Evolutionary conservation across 1,140 invertebrate genomes (phyloP).

Genomic region (Scylla paramamosain): DNA sequence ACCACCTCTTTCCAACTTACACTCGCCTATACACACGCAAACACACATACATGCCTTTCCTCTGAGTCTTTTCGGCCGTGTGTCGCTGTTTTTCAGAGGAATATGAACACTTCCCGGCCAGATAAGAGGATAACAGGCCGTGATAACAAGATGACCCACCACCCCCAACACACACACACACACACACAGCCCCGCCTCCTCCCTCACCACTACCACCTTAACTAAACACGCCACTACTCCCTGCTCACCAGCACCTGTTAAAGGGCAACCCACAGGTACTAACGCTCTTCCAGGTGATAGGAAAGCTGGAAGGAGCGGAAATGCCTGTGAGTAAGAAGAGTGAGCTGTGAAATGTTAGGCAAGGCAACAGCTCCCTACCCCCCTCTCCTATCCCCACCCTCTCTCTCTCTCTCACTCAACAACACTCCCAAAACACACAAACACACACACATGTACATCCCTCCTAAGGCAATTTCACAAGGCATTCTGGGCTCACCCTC

Average conservation of each 20-base stretch:
- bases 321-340: too few relatives aligned
- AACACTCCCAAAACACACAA: background rate
- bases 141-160: background rate
- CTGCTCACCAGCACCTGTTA: too few relatives aligned
- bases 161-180: background rate
- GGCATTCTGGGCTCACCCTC: constrained; percentile 5
- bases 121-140: background rate
- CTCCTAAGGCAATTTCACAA: background rate
- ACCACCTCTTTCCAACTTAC: too few relatives aligned
- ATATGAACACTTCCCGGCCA: background rate
- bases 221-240: background rate
- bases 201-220: background rate
- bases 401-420: background rate
- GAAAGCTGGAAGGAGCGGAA: too few relatives aligned
- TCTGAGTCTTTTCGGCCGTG: background rate
- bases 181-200: background rate
- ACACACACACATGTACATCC: background rate
- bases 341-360: too few relatives aligned
- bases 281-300: too few relatives aligned
- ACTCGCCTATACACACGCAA: background rate
- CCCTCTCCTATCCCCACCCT: too few relatives aligned
- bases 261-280: too few relatives aligned
- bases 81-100: background rate
- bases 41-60: background rate
- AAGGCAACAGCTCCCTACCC: too few relatives aligned